Evolutionary conservation across 2,113 vertebrate genomes (phyloP).

Genomic region (Scatophagus argus): DNA sequence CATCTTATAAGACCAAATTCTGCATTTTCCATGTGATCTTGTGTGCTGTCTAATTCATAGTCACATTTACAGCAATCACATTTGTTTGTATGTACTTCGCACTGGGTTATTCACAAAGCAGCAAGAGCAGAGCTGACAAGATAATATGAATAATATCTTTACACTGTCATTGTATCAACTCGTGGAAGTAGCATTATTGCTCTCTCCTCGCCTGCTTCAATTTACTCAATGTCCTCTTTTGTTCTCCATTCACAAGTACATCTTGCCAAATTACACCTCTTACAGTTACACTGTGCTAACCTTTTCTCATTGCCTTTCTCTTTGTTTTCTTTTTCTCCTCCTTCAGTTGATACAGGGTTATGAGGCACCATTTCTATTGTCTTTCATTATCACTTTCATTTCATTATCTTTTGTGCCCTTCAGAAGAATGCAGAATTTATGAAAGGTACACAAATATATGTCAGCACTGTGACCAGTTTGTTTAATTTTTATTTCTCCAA

Average conservation of each 20-base stretch:
- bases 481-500: too few species aligned
- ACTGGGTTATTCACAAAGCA: neutral
- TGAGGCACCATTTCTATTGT: constrained; percentile 2
- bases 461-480: neutral
- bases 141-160: neutral
- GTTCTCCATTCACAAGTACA: constrained; percentile 30
- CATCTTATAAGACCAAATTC: neutral
- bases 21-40: neutral
- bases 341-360: neutral
- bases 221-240: constrained; percentile 35
- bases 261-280: constrained; percentile 42
- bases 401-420: neutral
- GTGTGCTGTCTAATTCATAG: neutral
- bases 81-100: neutral
- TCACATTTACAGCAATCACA: neutral
- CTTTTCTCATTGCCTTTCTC: constrained; percentile 2
- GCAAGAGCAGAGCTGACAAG: neutral
- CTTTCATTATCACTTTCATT: constrained; percentile 1
- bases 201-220: constrained; percentile 10
- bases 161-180: neutral
- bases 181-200: neutral
- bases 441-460: neutral
- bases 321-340: constrained; percentile 15
- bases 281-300: constrained; percentile 24
- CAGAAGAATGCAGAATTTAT: neutral